Conservation (phyloP, 2,113 vertebrate species). For the Penelope pileata region DNA sequence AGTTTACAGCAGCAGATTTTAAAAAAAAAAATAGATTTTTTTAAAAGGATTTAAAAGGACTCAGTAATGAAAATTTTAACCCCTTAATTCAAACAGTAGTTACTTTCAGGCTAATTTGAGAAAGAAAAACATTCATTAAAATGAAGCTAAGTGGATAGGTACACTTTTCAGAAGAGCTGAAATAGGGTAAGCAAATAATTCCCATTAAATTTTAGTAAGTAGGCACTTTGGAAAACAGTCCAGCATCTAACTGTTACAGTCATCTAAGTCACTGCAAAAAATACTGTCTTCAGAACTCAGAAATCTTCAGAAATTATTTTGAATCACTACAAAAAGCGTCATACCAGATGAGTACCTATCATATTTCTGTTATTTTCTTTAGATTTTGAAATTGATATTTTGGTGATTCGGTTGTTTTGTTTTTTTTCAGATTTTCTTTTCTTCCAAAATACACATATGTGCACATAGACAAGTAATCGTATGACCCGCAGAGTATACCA, state of each 20-base stretch:
- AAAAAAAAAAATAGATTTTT: background rate
- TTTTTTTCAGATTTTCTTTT: background rate
- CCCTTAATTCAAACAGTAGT: background rate
- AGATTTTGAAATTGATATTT: background rate
- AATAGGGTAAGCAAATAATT: background rate
- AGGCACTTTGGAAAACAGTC: background rate
- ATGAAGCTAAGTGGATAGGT: background rate
- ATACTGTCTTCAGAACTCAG: background rate
- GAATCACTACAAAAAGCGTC: background rate
- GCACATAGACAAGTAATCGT: background rate
- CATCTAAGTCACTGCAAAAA: background rate
- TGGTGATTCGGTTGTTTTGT: background rate
- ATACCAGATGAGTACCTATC: background rate
- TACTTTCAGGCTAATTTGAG: background rate
- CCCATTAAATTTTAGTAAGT: background rate
- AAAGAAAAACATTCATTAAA: background rate
- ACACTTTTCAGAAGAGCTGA: background rate
- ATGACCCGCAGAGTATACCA: background rate
- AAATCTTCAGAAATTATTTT: background rate
- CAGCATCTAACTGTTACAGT: background rate
- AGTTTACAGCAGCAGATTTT: background rate
- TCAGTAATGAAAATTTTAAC: background rate
- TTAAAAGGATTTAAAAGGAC: background rate
- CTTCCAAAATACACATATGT: background rate
- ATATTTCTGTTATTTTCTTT: background rate